Evolutionary conservation across 2,888 invertebrate species (phyloP), one percentile per base, ranked within the genome.

Genomic region (Ariolimax columbianus): DNA sequence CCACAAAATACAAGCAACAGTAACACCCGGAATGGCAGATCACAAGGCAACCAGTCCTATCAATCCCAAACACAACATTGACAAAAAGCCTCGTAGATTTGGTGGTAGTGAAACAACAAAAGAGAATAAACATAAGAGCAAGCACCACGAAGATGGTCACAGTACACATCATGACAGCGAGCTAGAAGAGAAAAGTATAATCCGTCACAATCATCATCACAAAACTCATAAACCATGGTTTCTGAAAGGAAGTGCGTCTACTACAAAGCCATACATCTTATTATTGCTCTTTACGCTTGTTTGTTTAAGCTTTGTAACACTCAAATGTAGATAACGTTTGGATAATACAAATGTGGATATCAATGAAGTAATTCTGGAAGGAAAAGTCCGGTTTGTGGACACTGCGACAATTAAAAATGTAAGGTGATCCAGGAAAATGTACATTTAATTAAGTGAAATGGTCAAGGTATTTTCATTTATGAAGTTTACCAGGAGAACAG

Each of bases 161-260:
- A 59, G 72, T 81, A 33, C 70, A 77, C 82, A 70, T 51, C 33
- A 83, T 6, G 63, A 86, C 23, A 73, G 70, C 38, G 43, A 83
- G 17, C 36, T 66, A 40, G 68, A 75, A 30, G 66, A 82, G 51
- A 55, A 72, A 14, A 78, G 36, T 9, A 77, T 19, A 17, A 59
- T 72, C n/a, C 79, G 47, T 36, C 81, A 77, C 47, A 33, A 81
- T 26, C 77, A 86, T 59, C 66, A 77, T 33, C 83, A 85, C n/a
- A 79, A 78, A 30, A 87, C 83, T 1, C 87, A 87, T 70, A 81
- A 86, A 33, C 88, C 88, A 4, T 88, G 88, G 88, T 88, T 87
- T 79, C 79, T 88, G 26, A 86, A 79, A 63, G 80, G 83, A 33
- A 36, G 38, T 33, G 82, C 84, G 0, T 1, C 40, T 19, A n/a